Evolutionary conservation across 2,888 invertebrate genomes (phyloP).

Genomic region (Eudasyphora cyanicolor): DNA sequence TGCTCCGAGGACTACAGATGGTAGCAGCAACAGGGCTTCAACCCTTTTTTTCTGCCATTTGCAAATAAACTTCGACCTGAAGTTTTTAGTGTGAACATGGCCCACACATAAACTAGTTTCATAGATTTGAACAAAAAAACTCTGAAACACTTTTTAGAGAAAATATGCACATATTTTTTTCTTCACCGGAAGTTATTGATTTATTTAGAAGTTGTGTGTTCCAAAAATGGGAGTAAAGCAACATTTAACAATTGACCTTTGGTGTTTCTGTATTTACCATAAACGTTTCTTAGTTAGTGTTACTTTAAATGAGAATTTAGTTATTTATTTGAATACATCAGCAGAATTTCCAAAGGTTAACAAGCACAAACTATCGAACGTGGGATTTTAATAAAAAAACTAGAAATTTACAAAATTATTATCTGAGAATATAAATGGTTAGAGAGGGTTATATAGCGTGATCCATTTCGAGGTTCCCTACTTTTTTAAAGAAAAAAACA

Average conservation of each 20-base stretch:
- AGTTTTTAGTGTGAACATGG: constrained; percentile 29
- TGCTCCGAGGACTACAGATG: not conserved
- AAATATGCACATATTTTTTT: not conserved
- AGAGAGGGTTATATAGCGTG: too few species aligned
- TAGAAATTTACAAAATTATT: too few species aligned
- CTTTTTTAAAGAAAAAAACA: too few species aligned
- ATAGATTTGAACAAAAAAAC: not conserved
- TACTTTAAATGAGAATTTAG: not conserved
- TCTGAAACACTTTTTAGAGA: not conserved
- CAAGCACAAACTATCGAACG: too few species aligned
- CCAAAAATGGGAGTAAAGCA: not conserved
- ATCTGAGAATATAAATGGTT: too few species aligned
- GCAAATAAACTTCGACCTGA: constrained; percentile 43
- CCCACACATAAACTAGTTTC: not conserved
- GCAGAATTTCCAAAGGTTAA: not conserved
- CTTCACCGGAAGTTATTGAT: constrained; percentile 7
- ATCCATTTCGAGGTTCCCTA: too few species aligned
- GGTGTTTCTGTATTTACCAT: not conserved
- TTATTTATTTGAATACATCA: not conserved
- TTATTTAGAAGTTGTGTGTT: not conserved
- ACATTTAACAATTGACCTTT: constrained; percentile 28
- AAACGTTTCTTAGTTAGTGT: not conserved
- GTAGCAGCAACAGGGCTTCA: not conserved
- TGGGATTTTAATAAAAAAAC: too few species aligned
- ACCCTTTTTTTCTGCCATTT: not conserved